Base-by-base conservation (phyloP, 2,797 vertebrate species). In the Sebastes kiyomatsui region DNA sequence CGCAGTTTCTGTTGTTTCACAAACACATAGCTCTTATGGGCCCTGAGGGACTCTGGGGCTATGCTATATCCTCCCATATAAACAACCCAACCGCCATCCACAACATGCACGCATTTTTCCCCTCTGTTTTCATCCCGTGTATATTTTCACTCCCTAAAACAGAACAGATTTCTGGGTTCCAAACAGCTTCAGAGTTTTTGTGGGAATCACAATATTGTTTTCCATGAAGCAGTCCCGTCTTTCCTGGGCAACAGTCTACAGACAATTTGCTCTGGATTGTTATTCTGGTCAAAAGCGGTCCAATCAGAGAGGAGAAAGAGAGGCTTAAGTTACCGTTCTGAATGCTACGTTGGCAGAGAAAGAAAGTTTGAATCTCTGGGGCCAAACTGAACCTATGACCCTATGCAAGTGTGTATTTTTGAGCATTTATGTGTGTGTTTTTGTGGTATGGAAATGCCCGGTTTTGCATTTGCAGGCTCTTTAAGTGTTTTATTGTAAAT, bases 51-150 rank as follows among this genome's bases (percentile, higher is more conserved):
- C 78, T 75, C 66, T 66, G 56, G 81, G 78, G 82, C 88, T 83
- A 91, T 89, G 91, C 81, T 92, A 91, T 91, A 91, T 93, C 91
- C 90, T 92, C 88, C 83, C 89, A 88, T 93, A 91, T 92, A 93
- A 95, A 93, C 91, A 92, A 92, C 54, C 84, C 74, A 67, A 93
- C 91, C 85, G 13, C 84, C 83, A 83, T 88, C 84, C 87, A 90
- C 89, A 92, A 89, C 86, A 92, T 49, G 75, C 83, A 87, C 4
- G n/a, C 84, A 90, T 85, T 89, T 87, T 80, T 79, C 72, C 74
- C 66, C 82, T 75, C 62, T 52, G 74, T 90, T 90, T 88, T 74
- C 72, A 83, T 76, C 64, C 38, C 64, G 70, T 89, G 84, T 93
- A 91, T 93, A 92, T 93, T 93, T 90, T 91, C 87, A 91, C 77